phyloP scores from a whole-genome alignment of 2,797 vertebrate species.

The Neomorphus geoffroyi region DNA sequence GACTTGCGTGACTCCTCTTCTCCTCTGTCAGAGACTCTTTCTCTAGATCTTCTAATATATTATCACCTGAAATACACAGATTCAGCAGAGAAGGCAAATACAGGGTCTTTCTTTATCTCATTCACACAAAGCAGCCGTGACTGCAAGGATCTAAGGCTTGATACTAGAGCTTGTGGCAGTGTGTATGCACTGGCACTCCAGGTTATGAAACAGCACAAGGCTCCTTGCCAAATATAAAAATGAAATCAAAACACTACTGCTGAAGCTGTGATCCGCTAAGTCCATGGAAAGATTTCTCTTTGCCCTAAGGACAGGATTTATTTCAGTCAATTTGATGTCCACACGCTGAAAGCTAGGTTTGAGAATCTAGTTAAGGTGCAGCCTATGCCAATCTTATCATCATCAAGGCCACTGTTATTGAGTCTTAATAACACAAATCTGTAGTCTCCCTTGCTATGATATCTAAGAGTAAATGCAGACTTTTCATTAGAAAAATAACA shows the following conservation, averaged over 20 bases:
- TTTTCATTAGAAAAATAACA: neutral
- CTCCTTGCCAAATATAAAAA: neutral
- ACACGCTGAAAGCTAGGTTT: neutral
- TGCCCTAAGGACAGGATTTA: neutral
- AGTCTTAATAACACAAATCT: neutral
- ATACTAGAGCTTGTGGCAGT: neutral
- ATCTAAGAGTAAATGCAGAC: neutral
- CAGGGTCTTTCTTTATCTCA: neutral
- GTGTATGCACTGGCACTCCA: neutral
- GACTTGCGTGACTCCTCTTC: neutral
- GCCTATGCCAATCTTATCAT: neutral
- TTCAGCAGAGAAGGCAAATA: neutral
- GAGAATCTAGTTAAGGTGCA: neutral
- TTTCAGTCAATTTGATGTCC: neutral
- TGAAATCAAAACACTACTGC: neutral
- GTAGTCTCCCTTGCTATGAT: neutral
- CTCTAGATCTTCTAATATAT: neutral
- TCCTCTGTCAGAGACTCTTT: neutral
- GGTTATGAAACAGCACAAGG: neutral
- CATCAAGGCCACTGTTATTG: neutral
- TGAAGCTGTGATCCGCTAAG: neutral
- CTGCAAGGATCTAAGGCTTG: neutral
- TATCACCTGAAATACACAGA: neutral
- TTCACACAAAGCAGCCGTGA: neutral
- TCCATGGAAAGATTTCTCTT: neutral